phyloP scores from a whole-genome alignment of 2,797 vertebrate genomes.

The Onychomys arenicola region DNA sequence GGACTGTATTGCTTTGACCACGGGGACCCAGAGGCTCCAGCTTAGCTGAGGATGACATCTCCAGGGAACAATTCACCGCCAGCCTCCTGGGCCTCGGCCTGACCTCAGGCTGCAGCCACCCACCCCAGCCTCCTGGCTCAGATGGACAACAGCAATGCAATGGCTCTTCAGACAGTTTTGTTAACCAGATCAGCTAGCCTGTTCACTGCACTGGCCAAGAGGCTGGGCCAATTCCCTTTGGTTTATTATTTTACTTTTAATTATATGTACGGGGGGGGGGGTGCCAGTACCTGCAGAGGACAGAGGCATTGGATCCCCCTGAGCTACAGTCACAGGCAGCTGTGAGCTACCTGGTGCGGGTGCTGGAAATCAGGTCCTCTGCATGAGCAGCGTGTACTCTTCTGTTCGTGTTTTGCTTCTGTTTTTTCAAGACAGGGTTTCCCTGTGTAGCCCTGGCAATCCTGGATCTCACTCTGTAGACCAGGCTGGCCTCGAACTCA shows the following conservation, averaged over 20 bases:
- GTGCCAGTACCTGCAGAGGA: neutral
- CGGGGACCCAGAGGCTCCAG: neutral
- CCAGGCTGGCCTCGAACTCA: neutral
- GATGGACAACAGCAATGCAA: neutral
- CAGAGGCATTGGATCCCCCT: neutral
- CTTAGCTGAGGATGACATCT: constrained; percentile 16
- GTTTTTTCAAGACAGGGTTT: neutral
- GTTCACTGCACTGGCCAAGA: neutral
- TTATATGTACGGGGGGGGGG: neutral
- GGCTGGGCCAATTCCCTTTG: neutral
- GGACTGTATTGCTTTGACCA: neutral
- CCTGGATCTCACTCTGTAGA: neutral
- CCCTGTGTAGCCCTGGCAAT: neutral
- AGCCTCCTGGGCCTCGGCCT: neutral
- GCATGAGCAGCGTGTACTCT: neutral
- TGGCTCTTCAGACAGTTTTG: neutral
- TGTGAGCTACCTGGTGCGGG: neutral
- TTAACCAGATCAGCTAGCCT: neutral
- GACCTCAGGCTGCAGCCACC: constrained; percentile 9
- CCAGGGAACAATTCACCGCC: neutral
- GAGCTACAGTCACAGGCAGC: neutral
- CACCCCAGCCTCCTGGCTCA: neutral
- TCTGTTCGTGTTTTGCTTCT: neutral
- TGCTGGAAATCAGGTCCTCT: neutral
- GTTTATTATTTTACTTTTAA: constrained; percentile 4